phyloP scores from a whole-genome alignment of 2,113 vertebrate species.

The Macquaria australasica region DNA sequence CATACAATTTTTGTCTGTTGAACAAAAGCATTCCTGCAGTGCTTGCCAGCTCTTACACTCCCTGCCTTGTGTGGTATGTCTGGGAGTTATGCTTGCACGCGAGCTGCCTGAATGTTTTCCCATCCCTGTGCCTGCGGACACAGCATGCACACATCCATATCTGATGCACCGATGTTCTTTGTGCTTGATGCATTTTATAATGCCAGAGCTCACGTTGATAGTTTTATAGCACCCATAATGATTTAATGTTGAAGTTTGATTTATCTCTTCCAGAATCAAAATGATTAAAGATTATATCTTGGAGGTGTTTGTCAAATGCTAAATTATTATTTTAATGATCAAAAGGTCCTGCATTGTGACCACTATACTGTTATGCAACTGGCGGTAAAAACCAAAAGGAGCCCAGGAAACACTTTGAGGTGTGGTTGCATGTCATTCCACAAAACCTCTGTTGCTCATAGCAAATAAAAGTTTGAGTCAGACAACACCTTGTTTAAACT shows the following conservation, averaged over 20 bases:
- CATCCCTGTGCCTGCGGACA: constrained; percentile 32
- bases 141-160: constrained; percentile 4
- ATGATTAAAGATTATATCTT: not conserved
- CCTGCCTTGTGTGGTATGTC: constrained; percentile 63
- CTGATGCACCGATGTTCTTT: constrained; percentile 18
- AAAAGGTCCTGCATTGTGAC: not conserved
- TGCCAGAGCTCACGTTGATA: not conserved
- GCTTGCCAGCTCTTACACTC: constrained; percentile 61
- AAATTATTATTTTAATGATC: not conserved
- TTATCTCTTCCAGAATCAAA: constrained; percentile 5
- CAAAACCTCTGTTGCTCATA: constrained; percentile 51
- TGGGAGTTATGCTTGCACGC: constrained; percentile 64
- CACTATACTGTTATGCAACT: constrained; percentile 35
- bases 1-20: constrained; percentile 43
- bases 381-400: constrained; percentile 16
- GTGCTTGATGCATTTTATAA: not conserved
- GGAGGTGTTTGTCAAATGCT: not conserved
- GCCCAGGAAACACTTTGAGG: constrained; percentile 51
- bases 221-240: constrained; percentile 3
- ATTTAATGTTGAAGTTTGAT: constrained; percentile 3
- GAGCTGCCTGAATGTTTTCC: constrained; percentile 43
- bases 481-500: constrained; percentile 65
- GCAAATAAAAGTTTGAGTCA: constrained; percentile 40
- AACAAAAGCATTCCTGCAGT: constrained; percentile 73
- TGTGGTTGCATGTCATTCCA: constrained; percentile 59